Base-by-base conservation (phyloP, 2,797 vertebrate genomes). In the Sebastes itinus region DNA sequence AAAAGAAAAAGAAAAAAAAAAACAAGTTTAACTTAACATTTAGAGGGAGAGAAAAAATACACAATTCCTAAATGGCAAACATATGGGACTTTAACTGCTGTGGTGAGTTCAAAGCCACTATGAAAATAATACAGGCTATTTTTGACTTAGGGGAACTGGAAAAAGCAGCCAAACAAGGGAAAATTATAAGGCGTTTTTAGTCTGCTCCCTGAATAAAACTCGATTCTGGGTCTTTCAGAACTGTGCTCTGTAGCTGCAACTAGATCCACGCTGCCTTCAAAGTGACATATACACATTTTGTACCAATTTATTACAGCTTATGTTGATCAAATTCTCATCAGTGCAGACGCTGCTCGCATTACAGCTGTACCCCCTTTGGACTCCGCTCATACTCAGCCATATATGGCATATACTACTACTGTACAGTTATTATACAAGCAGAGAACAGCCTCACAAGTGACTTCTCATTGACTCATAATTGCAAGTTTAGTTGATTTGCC, bases 61-160 rank as follows among this genome's bases (percentile, higher is more conserved):
- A 92, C 92, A 92, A 92, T 81, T 91, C 83, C 85, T 90, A 94
- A 93, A 95, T 92, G 89, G 86, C 82, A 87, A 93, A 92, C 95
- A 96, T 91, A 93, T 96, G 96, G 91, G 88, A 85, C 81, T 94
- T 90, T 81, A 89, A 92, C 91, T 92, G 91, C 88, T 94, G 94
- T 92, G 95, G 95, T 86, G 83, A 94, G 95, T 95, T 96, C 95
- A 95, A 96, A 96, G 95, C 94, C 86, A 56, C 94, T 94, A 90
- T 90, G 92, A 95, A 96, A 96, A 95, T 94, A 94, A 92, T 92
- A 94, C 83, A 23, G 89, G 81, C 93, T 96, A 95, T 95, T 95
- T 96, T 93, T 91, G 94, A 90, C 88, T 87, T 71, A 8, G 88
- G 88, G 88, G 85, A 90, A 87, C 87, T 91, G 90, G 90, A 93